A percentile compares a stretch with the other conserved stretches of the same genome.
These are phyloP conservation scores for Callimorpha dominula DNA, from an alignment of 2,888 invertebrate genomes.

Conservation along the genomic window DNA sequence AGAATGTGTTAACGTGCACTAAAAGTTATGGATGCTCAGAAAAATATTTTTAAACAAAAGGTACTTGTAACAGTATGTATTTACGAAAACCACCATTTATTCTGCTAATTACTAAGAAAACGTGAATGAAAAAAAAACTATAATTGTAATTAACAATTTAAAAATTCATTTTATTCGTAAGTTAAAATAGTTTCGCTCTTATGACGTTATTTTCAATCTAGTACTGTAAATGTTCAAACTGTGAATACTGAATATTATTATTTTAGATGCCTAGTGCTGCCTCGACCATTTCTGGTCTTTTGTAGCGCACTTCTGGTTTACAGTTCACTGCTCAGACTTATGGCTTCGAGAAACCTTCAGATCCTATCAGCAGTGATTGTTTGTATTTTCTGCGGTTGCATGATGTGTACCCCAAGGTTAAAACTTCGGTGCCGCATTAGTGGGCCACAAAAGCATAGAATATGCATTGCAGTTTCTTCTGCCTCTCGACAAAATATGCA, in stretches of 20 bases:
- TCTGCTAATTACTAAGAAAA: not conserved
- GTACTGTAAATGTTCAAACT: not conserved
- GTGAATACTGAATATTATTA: not conserved
- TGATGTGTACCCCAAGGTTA: too few species aligned
- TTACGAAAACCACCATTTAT: not conserved
- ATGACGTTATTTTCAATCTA: not conserved
- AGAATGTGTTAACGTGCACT: not conserved
- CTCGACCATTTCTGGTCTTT: too few species aligned
- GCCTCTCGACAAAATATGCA: too few species aligned
- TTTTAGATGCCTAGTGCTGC: too few species aligned
- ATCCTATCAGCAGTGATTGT: too few species aligned
- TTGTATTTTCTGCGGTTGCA: too few species aligned
- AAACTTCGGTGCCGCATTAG: too few species aligned
- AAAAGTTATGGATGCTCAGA: not conserved
- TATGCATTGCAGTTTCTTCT: too few species aligned
- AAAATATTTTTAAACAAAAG: not conserved
- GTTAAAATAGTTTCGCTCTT: not conserved
- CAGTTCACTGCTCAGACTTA: too few species aligned
- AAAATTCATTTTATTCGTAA: not conserved
- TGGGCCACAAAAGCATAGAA: too few species aligned
- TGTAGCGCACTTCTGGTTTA: too few species aligned
- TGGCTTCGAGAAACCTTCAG: too few species aligned
- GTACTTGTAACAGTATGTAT: not conserved
- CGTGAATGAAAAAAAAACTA: not conserved
- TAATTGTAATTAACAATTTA: not conserved